Evolutionary conservation across 2,888 invertebrate genomes (phyloP), one percentile per base, ranked within the genome.

Genomic region (Melieria omissa): DNA sequence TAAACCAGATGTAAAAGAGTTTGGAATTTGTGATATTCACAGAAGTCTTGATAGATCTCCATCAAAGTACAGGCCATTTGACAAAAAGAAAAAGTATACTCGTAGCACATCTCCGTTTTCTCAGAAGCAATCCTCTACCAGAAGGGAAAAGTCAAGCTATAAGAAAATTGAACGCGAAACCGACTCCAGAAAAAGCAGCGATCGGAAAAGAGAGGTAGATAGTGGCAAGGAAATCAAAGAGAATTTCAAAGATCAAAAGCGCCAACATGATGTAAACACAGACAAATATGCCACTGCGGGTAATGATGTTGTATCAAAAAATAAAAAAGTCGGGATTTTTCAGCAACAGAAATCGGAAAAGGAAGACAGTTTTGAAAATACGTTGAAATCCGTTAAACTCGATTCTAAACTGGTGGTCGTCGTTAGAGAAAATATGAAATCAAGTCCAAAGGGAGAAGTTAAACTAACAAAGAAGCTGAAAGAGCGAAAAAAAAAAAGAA

Each of bases 401-500:
- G 76, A 78, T 41, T 78, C 79, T 66, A 83, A 81, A 44, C 78
- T 78, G n/a, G 63, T 65, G 72, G 58, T 12, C 63, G 5, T 71
- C 69, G 47, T 55, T 70, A 9, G 79, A 80, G 47, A 78, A 78
- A 62, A 70, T 55, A 69, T 46, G 65, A 52, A 69, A 46, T 16
- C 44, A 16, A 65, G 65, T 12, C 71, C 70, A 29, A 75, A 54
- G 73, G 72, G 52, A 16, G 74, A 75, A 42, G 29, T 29, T 29
- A 29, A 29, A 29, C 29, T 29, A 29, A 75, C 75, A 16, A 78
- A 75, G 63, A 77, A 83, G 73, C 77, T 80, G 16, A 84, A 82
- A 63, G 81, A 82, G 3, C 75, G 80, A 5, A 80, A 83, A 29
- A 84, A 83, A 47, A 80, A 76, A 16, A 80, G 82, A 61, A 81